These are phyloP conservation scores for Tinamus guttatus DNA, from an alignment of 2,113 vertebrate genomes.

Conservation along the genomic window DNA sequence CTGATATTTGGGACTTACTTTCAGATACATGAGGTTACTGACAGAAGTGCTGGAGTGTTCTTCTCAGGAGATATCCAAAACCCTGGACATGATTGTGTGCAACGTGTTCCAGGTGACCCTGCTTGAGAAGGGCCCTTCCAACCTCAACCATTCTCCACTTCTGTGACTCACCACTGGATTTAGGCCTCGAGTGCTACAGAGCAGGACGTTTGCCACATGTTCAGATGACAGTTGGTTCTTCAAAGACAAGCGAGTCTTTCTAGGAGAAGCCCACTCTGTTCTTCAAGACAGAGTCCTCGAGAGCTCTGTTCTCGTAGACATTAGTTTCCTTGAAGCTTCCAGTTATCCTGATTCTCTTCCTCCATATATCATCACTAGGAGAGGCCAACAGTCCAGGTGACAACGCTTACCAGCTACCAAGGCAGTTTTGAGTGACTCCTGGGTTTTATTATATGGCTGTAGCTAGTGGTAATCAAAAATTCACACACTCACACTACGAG, in stretches of 20 bases:
- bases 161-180: background rate
- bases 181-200: background rate
- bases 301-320: background rate
- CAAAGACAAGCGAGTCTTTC: background rate
- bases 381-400: background rate
- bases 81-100: no score
- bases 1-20: background rate
- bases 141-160: no score
- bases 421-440: background rate
- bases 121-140: no score
- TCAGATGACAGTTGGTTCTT: background rate
- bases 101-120: no score
- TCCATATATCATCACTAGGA: fast-evolving
- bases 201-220: background rate
- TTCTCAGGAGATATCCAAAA: no score
- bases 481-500: background rate
- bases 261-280: background rate
- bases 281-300: background rate
- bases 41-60: no score
- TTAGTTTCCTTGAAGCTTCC: background rate
- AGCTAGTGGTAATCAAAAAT: background rate
- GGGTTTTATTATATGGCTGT: background rate
- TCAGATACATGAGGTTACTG: no score
- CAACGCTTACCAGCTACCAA: background rate
- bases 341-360: background rate